Percentiles rank a stretch among this genome's conserved stretches.
Conservation (phyloP, 2,888 invertebrate species). For the Cepaea hortensis region DNA sequence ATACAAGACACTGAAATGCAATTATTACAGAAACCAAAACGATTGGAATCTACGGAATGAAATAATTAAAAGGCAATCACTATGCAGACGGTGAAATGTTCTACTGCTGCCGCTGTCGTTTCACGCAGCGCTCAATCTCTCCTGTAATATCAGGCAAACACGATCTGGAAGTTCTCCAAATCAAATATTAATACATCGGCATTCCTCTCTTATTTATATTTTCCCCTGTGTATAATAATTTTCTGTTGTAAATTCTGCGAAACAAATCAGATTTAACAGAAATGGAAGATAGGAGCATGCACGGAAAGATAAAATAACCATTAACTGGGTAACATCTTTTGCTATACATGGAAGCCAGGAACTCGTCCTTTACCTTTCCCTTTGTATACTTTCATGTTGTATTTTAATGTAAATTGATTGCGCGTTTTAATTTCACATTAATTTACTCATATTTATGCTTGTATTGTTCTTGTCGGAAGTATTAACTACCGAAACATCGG, state of each 20-base stretch:
- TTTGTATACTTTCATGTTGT: no score
- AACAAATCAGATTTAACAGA: no score
- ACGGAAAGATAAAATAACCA: background rate
- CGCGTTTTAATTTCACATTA: no score
- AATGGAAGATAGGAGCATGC: background rate
- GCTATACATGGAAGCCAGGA: no score
- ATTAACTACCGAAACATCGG: no score
- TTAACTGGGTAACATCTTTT: no score
- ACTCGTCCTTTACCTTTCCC: no score
- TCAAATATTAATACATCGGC: conserved; percentile 5
- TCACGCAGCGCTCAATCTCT: background rate
- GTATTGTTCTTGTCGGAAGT: no score
- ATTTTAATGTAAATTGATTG: no score
- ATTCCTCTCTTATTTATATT: background rate
- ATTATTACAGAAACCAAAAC: no score
- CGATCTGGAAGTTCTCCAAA: background rate
- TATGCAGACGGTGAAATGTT: background rate
- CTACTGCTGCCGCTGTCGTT: background rate
- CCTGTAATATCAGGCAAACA: background rate
- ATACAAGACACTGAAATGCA: no score
- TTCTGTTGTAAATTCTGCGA: background rate
- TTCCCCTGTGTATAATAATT: background rate
- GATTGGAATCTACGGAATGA: background rate
- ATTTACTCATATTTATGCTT: no score
- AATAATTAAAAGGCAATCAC: background rate